Evolutionary conservation across 2,888 invertebrate genomes (phyloP), one percentile per base, ranked within the genome.

Genomic region (Amaurobius ferox): DNA sequence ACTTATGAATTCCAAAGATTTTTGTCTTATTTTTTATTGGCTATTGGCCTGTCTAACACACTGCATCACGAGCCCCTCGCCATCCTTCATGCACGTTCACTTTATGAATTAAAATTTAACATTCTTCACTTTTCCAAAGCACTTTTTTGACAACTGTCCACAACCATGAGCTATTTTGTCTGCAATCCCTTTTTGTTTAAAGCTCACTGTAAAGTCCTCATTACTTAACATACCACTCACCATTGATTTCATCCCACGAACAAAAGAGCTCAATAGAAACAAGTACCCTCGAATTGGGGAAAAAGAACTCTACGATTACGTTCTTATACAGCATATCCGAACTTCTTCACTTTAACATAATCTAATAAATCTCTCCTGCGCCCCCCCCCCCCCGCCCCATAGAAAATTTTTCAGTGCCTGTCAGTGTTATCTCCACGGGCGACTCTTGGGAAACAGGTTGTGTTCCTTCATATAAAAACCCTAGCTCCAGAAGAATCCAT

Each of bases 291-390:
- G 23, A 55, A 23, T 23, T 2, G 16, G 23, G 23, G 3, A 55
- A 55, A 55, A 55, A 55, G 7, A 55, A 55, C 55, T 11, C 55
- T 44, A 11, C 55, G 55, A 55, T 55, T 55, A 55, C 23, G 23
- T 23, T 55, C 55, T 23, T 55, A 13, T 55, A 19, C 23, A 23
- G 23, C 5, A 55, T 19, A 55, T 23, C 55, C 5, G 23, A 1
- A 23, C 55, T 55, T 55, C 55, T 55, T 55, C 55, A 55, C 55
- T 55, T 55, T 55, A 55, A 55, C 55, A 55, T 55, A 55, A 55
- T 55, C 55, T 55, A 55, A 55, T 55, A 55, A 55, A 55, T 55
- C 55, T 55, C 55, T 55, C 55, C 5, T 23, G 23, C 11, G 16
- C 44, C 11, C 16, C 44, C 16, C 44, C 16, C 16, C 44, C 9